Percentiles rank a stretch among this genome's conserved stretches.
These are phyloP conservation scores for Periphyllus acericola DNA, from an alignment of 2,888 invertebrate genomes.

Conservation along the genomic window DNA sequence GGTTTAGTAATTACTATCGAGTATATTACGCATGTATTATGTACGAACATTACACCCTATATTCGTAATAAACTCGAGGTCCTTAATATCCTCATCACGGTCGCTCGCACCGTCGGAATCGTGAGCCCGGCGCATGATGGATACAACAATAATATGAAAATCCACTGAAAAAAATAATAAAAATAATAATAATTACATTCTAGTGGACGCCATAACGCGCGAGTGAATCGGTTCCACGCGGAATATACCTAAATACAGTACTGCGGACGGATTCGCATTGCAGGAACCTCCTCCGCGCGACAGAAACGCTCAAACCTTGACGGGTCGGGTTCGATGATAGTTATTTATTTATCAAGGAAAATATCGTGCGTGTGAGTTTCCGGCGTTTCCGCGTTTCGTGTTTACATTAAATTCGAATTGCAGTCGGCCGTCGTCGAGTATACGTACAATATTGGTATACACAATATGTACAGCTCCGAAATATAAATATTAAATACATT, in stretches of 20 bases:
- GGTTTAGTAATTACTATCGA: too few species aligned
- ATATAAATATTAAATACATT: too few species aligned
- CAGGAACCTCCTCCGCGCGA: background rate
- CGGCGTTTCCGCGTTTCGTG: slow-evolving; percentile 4
- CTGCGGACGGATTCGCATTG: background rate
- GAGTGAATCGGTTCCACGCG: background rate
- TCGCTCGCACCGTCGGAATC: background rate
- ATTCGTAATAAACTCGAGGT: background rate
- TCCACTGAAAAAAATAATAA: background rate
- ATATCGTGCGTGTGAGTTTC: background rate
- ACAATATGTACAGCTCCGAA: background rate
- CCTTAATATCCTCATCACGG: background rate
- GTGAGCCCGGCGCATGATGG: background rate
- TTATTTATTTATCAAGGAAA: slow-evolving; percentile 1
- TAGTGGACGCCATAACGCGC: too few species aligned
- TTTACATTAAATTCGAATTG: background rate
- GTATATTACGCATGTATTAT: too few species aligned
- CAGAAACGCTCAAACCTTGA: slow-evolving; percentile 26
- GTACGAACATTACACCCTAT: too few species aligned
- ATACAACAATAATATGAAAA: background rate
- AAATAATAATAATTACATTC: background rate
- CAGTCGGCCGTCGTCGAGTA: background rate
- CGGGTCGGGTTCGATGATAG: background rate
- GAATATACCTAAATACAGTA: background rate
- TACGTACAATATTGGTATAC: too few species aligned